Evolutionary conservation across 2,113 vertebrate genomes (phyloP), one percentile per base, ranked within the genome.

Genomic region (Dolichotis patagonum): DNA sequence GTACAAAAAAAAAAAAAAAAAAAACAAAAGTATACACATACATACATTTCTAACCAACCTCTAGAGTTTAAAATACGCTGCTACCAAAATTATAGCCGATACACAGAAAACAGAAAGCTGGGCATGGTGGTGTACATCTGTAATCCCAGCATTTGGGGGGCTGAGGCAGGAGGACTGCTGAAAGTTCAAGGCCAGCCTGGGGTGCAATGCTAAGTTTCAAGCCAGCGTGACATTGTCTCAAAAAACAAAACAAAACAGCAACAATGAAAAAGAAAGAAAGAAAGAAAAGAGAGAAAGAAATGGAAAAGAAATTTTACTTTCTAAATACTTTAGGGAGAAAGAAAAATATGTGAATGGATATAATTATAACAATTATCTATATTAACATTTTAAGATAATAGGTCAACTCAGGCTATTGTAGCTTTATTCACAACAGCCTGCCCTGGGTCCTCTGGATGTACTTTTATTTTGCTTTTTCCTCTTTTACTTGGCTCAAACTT

Each of bases 321-420:
- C 52, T 93, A 95, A 91, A 80, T 84, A 96, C 94, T 89, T 30
- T 86, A 46, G 62, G 35, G 17, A 83, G 12, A 32, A 96, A 96
- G 62, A 94, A n/a, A 94, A 92, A 96, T 49, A 63, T 85, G 38
- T 65, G 73, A 38, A 13, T 41, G 22, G 43, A 84, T 35, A 90
- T 32, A 95, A 93, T n/a, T 43, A 80, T 32, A 95, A 93, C 32
- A 92, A 86, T 60, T 92, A 85, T 9, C 16, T 88, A 52, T 90
- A 95, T 69, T 90, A 73, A 62, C 80, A n/a, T 84, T 96, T 90
- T 86, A 62, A 67, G 85, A 81, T 38, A 71, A 10, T 69, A 62
- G 77, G 73, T 73, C 17, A 94, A 46, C 35, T 75, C 41, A 75
- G 24, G 11, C 24, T 43, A 46, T 13, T 16, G 8, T n/a, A 17